Evolutionary conservation across 2,113 vertebrate species (phyloP).

Genomic region (Urocitellus parryii): DNA sequence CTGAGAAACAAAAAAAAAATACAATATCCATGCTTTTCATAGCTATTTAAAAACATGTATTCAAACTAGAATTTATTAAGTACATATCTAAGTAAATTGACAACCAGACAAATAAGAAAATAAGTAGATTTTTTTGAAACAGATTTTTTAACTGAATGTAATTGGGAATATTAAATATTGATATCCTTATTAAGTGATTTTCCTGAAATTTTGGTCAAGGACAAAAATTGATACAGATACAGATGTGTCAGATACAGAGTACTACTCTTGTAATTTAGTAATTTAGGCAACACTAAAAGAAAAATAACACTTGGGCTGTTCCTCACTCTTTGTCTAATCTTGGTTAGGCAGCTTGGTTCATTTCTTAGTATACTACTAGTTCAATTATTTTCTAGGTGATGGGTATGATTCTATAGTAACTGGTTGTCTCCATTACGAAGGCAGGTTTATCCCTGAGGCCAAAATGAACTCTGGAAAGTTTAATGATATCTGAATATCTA

Average conservation of each 20-base stretch:
- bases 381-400: constrained; percentile 49
- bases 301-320: background rate
- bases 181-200: background rate
- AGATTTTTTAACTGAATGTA: background rate
- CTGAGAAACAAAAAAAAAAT: background rate
- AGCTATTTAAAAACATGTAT: background rate
- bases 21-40: background rate
- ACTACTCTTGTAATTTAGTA: background rate
- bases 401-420: background rate
- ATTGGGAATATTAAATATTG: background rate
- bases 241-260: background rate
- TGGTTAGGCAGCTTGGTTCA: background rate
- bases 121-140: background rate
- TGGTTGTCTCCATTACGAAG: background rate
- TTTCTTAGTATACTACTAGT: constrained; percentile 49
- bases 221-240: no score
- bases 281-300: background rate
- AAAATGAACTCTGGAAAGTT: constrained; percentile 64
- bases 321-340: background rate
- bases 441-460: constrained; percentile 10
- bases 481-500: constrained; percentile 49
- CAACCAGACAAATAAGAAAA: background rate
- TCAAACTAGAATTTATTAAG: background rate
- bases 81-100: background rate
- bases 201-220: background rate